A percentile compares a stretch with the other conserved stretches of the same genome.
These are phyloP conservation scores for Callinectes sapidus DNA, from an alignment of 2,888 invertebrate species.

Conservation along the genomic window DNA sequence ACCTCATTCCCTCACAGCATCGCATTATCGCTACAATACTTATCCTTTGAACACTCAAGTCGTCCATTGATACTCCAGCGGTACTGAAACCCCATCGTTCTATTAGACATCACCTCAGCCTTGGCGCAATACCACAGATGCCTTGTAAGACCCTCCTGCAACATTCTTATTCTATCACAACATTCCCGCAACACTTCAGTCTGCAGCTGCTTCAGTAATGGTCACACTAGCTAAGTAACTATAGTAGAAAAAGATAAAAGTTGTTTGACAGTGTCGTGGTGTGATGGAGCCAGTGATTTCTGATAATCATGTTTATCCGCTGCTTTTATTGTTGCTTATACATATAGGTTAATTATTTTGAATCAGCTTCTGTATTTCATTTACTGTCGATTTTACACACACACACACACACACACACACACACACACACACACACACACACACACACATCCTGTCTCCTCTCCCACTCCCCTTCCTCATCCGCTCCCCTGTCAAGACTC, in stretches of 20 bases:
- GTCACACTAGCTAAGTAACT: background rate
- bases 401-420: background rate
- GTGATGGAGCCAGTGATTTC: background rate
- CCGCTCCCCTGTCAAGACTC: slow-evolving; percentile 4
- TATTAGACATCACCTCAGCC: background rate
- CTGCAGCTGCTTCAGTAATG: background rate
- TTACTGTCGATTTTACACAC: background rate
- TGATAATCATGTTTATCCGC: background rate
- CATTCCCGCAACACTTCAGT: background rate
- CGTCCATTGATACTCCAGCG: background rate
- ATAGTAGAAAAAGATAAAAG: background rate
- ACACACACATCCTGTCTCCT: background rate
- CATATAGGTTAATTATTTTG: too few relatives aligned
- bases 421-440: background rate
- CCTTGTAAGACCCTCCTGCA: background rate
- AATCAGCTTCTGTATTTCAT: too few relatives aligned
- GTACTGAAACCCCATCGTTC: background rate
- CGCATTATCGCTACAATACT: background rate
- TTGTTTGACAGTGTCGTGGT: background rate
- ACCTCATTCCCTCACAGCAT: background rate
- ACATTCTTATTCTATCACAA: background rate
- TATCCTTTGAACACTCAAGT: background rate
- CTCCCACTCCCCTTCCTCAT: background rate
- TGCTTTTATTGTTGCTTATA: background rate
- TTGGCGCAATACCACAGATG: background rate